phyloP scores from a whole-genome alignment of 1,140 invertebrate species.

The Orchestia grillus region DNA sequence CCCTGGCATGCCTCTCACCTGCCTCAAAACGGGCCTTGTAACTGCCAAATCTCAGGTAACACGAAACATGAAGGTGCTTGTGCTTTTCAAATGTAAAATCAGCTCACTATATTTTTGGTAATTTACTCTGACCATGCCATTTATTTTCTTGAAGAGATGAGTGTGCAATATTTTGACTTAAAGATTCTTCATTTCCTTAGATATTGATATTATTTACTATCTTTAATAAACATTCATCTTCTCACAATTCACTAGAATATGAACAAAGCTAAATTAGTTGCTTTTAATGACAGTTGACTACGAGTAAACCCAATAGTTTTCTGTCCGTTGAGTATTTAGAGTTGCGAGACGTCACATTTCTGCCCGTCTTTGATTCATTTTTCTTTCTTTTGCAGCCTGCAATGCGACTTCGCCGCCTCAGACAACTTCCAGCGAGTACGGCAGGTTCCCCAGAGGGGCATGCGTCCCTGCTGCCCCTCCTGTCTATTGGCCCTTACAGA shows the following conservation, averaged over 20 bases:
- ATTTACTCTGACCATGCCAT: neutral
- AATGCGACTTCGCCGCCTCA: neutral
- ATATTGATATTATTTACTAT: too few species aligned
- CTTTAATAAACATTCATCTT: neutral
- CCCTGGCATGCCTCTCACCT: neutral
- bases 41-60: neutral
- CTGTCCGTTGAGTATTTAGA: neutral
- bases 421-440: conserved; percentile 9
- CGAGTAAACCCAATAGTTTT: too few species aligned
- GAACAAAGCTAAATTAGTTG: neutral
- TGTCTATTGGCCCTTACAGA: neutral
- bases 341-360: neutral
- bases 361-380: neutral
- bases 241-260: neutral
- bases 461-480: neutral
- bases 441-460: neutral
- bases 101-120: neutral
- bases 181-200: too few species aligned
- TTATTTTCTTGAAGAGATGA: too few species aligned
- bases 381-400: neutral
- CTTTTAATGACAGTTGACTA: too few species aligned
- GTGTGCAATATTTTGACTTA: too few species aligned
- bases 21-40: neutral
- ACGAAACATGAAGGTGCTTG: neutral
- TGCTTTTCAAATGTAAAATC: neutral